phyloP scores from a whole-genome alignment of 2,888 invertebrate species.

The Perizoma flavofasciatum region DNA sequence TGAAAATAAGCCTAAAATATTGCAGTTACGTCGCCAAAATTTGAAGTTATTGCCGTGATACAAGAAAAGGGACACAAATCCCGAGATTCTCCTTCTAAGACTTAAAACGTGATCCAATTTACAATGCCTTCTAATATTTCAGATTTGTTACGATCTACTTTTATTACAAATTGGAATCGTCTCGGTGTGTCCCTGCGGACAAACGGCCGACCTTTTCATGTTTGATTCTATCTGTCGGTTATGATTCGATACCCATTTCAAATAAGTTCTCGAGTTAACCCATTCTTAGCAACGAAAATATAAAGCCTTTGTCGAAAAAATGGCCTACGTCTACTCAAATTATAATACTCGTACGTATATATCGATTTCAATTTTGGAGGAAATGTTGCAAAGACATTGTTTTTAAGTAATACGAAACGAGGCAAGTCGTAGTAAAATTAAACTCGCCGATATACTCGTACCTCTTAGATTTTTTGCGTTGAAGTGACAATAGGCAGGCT shows the following conservation, averaged over 20 bases:
- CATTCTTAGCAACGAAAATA: constrained; percentile 28
- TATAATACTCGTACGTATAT: no score
- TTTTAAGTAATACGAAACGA: no score
- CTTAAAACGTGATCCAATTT: constrained; percentile 75
- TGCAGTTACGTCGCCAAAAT: constrained; percentile 36
- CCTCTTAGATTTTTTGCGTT: no score
- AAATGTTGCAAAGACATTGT: no score
- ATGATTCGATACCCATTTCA: constrained; percentile 48
- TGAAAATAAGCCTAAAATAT: constrained; percentile 40
- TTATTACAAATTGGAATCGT: constrained; percentile 74
- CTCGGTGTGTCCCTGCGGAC: constrained; percentile 62
- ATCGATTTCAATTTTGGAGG: no score
- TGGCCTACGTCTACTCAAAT: not conserved
- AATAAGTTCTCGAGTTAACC: constrained; percentile 44
- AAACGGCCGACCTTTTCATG: constrained; percentile 53
- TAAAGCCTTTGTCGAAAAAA: constrained; percentile 6
- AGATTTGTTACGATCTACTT: constrained; percentile 72
- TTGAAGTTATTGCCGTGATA: constrained; percentile 43
- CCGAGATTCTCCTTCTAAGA: constrained; percentile 54
- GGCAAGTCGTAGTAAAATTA: no score
- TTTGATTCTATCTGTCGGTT: constrained; percentile 51
- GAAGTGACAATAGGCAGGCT: no score
- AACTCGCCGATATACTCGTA: no score
- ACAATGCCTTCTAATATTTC: constrained; percentile 69
- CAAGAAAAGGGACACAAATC: constrained; percentile 55